phyloP scores from a whole-genome alignment of 2,888 invertebrate genomes.

The Luperina testacea region DNA sequence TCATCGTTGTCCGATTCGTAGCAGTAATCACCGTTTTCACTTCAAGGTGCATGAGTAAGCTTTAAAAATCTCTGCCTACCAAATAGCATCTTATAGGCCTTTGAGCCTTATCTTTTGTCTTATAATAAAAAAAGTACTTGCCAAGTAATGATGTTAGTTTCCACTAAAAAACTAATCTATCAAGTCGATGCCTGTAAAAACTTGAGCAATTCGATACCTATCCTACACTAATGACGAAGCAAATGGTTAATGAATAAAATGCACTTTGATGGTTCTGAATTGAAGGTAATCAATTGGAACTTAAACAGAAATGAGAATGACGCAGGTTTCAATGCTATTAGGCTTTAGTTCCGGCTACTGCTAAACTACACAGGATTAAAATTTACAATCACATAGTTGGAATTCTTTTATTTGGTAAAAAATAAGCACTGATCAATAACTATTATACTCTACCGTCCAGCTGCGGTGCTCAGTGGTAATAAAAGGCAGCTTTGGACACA shows the following conservation, averaged over 20 bases:
- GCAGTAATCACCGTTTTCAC: constrained; percentile 76
- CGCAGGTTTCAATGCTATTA: constrained; percentile 44
- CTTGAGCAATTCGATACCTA: constrained; percentile 18
- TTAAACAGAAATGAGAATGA: constrained; percentile 40
- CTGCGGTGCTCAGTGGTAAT: background rate
- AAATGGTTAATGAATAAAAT: constrained; percentile 48
- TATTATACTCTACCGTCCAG: background rate
- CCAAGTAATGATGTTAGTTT: background rate
- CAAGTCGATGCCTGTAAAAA: background rate
- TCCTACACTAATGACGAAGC: constrained; percentile 7
- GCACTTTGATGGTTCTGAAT: constrained; percentile 33
- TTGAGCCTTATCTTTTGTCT: background rate
- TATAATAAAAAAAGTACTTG: background rate
- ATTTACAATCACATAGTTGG: constrained; percentile 14
- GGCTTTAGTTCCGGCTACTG: constrained; percentile 33
- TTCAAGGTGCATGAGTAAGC: constrained; percentile 70
- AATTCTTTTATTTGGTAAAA: background rate
- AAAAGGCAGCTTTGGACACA: background rate
- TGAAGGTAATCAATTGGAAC: constrained; percentile 36
- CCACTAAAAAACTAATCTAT: background rate
- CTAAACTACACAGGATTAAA: constrained; percentile 27
- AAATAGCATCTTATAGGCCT: background rate
- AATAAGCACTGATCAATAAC: background rate
- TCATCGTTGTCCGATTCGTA: constrained; percentile 69
- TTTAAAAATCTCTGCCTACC: constrained; percentile 38